Conservation (phyloP, 1,140 invertebrate genomes). For the Alviniconcha marisindica region DNA sequence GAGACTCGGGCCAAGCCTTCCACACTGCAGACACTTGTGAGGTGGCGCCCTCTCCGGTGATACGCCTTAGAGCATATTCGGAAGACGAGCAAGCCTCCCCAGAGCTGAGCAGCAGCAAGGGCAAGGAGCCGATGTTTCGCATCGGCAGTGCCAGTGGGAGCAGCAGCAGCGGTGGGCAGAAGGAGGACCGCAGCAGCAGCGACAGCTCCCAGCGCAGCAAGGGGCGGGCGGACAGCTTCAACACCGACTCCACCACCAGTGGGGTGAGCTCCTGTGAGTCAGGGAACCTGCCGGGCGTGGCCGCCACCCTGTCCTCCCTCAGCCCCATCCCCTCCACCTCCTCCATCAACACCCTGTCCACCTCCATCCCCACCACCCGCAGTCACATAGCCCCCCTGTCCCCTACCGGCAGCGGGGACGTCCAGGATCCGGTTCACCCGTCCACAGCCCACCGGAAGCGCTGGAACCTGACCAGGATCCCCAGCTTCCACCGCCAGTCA, state of each 20-base stretch:
- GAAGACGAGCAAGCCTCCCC: constrained; percentile 41
- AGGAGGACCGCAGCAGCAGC: constrained; percentile 65
- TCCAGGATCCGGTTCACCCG: constrained; percentile 65
- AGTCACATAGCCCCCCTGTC: neutral
- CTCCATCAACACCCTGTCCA: constrained; percentile 34
- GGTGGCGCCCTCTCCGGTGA: constrained; percentile 43
- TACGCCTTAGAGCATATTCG: constrained; percentile 37
- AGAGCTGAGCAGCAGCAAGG: constrained; percentile 41
- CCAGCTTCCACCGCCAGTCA: constrained; percentile 61
- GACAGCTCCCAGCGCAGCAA: constrained; percentile 70
- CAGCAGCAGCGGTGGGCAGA: constrained; percentile 27
- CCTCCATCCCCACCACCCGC: neutral
- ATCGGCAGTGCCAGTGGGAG: constrained; percentile 19
- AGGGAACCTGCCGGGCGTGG: constrained; percentile 74
- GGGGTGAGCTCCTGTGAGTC: constrained; percentile 88
- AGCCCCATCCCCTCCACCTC: constrained; percentile 58
- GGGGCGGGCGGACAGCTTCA: constrained; percentile 76
- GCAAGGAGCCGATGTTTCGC: constrained; percentile 40
- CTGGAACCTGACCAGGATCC: constrained; percentile 68
- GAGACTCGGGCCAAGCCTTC: neutral
- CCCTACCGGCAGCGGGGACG: constrained; percentile 1
- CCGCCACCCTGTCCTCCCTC: constrained; percentile 54
- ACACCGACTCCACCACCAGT: constrained; percentile 84
- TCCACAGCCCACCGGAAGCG: constrained; percentile 66
- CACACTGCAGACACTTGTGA: constrained; percentile 29